Evolutionary conservation across 2,888 invertebrate species (phyloP).

Genomic region (Rhagophthalmus giganteus): DNA sequence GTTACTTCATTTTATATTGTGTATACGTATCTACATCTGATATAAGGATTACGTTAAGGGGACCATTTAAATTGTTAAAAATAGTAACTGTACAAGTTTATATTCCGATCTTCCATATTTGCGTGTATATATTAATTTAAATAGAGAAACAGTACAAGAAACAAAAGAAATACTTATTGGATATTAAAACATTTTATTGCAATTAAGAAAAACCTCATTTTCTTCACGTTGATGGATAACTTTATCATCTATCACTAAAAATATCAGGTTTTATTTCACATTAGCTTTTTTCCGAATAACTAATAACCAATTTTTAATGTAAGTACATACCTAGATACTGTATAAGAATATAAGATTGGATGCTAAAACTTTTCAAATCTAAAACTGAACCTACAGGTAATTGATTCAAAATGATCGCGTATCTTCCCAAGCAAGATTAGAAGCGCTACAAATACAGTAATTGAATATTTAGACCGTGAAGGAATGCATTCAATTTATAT

Average conservation of each 20-base stretch:
- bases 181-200: too few species aligned
- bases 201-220: slow-evolving; percentile 17
- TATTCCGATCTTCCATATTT: slow-evolving; percentile 26
- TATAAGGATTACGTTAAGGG: too few species aligned
- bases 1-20: slow-evolving; percentile 8
- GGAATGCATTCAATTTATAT: slow-evolving; percentile 51
- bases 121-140: too few species aligned
- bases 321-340: background rate
- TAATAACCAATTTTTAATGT: background rate
- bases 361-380: background rate
- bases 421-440: slow-evolving; percentile 5
- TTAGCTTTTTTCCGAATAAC: background rate
- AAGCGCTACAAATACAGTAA: slow-evolving; percentile 17
- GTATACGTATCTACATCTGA: background rate
- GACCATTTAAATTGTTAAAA: background rate
- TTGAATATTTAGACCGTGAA: slow-evolving; percentile 39
- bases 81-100: slow-evolving; percentile 14
- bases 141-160: slow-evolving; percentile 23
- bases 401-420: background rate
- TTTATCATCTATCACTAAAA: slow-evolving; percentile 11
- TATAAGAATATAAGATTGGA: too few species aligned
- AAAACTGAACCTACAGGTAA: background rate
- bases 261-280: slow-evolving; percentile 1
- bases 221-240: slow-evolving; percentile 27
- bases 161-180: slow-evolving; percentile 27